Base-by-base conservation (phyloP, 2,888 invertebrate species). In the Bhutanitis thaidina region DNA sequence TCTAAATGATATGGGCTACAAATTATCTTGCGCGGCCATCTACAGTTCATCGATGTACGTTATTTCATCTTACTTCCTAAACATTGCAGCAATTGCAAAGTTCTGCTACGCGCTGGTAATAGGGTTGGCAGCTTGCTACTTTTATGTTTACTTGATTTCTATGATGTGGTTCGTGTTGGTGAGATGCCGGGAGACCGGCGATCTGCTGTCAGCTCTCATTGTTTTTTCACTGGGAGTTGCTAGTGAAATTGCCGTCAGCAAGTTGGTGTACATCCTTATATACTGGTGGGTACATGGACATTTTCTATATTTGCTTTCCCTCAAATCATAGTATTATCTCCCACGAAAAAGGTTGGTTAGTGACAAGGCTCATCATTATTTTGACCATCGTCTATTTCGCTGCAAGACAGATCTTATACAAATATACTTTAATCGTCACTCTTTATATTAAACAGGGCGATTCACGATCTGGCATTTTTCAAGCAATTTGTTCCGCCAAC, bases 81-180 rank as follows among this genome's bases (percentile, higher is more conserved):
- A 30, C 32, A 43, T 60, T 57, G 0, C 58, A 80, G 79, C 58
- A 0, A 72, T 74, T 25, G 59, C 75, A 1, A 27, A 58, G 3
- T 10, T 62, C 0, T 66, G 59, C 43, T 74, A 78, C 57, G 7
- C 77, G 0, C 0, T 68, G 7, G 64, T 64, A 0, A 7, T 56
- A n/a, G 12, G 9, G 3, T 57, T 9, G 3, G 36, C 55, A 0
- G 4, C 48, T 0, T 53, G 59, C 7, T 81, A 79, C 50, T 64
- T 69, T 52, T 79, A 80, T 61, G 63, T 64, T 1, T 80, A 73
- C 51, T 53, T 74, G 14, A 15, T 77, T 16, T 76, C 73, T 1
- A 65, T 65, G 54, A 1, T 64, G 5, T 80, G 78, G 79, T 73
- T 71, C 53, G 60, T 73, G 1, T 67, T 74, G 49, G 60, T 63